Conservation (phyloP, 2,113 vertebrate species). For the Eptatretus burgeri region DNA sequence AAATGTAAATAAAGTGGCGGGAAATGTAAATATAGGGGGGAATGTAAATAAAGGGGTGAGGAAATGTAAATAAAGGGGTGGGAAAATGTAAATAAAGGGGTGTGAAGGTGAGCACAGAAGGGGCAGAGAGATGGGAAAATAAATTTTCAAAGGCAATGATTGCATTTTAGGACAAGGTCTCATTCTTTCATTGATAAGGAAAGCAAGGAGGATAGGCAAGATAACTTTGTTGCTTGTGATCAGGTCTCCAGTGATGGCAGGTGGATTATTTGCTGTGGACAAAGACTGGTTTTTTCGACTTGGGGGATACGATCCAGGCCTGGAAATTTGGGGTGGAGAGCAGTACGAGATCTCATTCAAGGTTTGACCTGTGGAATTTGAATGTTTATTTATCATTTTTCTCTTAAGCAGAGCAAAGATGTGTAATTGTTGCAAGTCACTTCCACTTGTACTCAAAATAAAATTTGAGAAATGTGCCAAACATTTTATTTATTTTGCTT, state of each 20-base stretch:
- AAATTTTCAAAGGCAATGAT: no score
- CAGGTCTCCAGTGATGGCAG: slow-evolving; percentile 96
- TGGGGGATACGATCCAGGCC: slow-evolving; percentile 35
- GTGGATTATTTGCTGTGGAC: slow-evolving; percentile 75
- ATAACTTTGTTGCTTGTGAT: slow-evolving; percentile 5
- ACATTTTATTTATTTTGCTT: not conserved
- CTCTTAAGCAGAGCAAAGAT: not conserved
- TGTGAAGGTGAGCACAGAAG: no score
- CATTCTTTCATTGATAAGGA: no score
- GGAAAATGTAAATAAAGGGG: no score
- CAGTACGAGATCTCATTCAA: slow-evolving; percentile 55
- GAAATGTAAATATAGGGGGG: no score
- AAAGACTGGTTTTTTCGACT: slow-evolving; percentile 85
- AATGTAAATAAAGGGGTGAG: no score
- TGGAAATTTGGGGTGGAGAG: slow-evolving; percentile 52
- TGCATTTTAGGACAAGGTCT: no score
- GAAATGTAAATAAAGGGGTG: no score
- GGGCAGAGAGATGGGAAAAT: no score
- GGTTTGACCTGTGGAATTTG: slow-evolving; percentile 17
- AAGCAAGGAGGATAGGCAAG: no score
- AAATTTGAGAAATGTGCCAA: not conserved
- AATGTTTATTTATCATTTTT: not conserved
- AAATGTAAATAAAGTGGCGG: no score
- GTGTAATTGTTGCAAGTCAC: not conserved
- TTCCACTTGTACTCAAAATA: not conserved